Percentiles rank a stretch among this genome's conserved stretches.
Evolutionary conservation across 1,140 invertebrate species (phyloP).

Genomic region (Brachionus angularis): DNA sequence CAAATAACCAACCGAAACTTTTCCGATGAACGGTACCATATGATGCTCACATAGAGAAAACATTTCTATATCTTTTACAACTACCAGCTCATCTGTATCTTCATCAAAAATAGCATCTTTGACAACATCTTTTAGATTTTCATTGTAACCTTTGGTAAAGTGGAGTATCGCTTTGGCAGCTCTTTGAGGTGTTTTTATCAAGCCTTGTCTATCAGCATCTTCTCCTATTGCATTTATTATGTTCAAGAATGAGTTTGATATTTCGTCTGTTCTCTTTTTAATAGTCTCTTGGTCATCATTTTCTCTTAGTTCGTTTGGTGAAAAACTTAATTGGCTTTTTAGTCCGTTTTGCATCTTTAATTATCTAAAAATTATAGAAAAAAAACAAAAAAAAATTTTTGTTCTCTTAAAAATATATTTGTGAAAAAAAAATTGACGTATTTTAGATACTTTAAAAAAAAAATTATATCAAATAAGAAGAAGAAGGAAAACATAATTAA

Average conservation of each 20-base stretch:
- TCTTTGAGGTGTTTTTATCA: constrained; percentile 91
- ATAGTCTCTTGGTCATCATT: no score
- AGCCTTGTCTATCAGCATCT: constrained; percentile 84
- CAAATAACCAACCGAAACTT: constrained; percentile 91
- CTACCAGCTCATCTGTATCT: constrained; percentile 98
- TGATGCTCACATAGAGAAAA: constrained; percentile 99
- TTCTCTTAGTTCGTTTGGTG: no score
- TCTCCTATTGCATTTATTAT: constrained; percentile 69
- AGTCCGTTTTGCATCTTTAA: no score
- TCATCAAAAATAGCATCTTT: constrained; percentile 98
- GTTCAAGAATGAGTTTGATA: background rate
- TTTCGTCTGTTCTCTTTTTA: background rate
- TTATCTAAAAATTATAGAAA: no score
- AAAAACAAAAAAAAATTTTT: no score
- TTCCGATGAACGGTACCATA: constrained; percentile 96
- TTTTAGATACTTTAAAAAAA: no score
- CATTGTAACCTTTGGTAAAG: constrained; percentile 99
- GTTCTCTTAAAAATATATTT: no score
- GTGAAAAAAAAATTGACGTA: no score
- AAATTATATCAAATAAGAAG: no score
- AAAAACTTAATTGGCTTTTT: no score
- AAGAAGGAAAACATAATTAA: no score
- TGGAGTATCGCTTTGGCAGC: constrained; percentile 95
- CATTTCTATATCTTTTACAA: constrained; percentile 99
- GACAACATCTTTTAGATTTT: constrained; percentile 90